A percentile compares a stretch with the other conserved stretches of the same genome.
phyloP scores from a whole-genome alignment of 2,113 vertebrate species.

The Silurus glanis region DNA sequence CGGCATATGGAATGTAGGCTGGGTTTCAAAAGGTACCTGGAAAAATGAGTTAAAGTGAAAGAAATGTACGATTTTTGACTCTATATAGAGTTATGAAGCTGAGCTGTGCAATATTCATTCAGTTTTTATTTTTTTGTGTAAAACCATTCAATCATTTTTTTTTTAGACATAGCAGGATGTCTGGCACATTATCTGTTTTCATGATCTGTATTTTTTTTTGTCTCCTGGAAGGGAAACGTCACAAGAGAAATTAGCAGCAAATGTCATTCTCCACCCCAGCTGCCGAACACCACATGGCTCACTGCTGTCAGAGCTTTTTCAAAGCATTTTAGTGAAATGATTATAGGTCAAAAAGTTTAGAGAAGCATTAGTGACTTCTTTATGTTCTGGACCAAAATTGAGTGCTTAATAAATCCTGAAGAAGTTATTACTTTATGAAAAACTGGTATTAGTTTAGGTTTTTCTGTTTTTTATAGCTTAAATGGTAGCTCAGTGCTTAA shows the following conservation, averaged over 20 bases:
- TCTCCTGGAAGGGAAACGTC: conserved; percentile 27
- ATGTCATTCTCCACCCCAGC: conserved; percentile 32
- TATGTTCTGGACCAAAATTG: neutral
- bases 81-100: neutral
- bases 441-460: neutral
- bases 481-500: too few species aligned
- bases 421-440: neutral
- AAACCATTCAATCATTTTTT: too few species aligned
- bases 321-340: neutral
- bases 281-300: neutral
- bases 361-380: neutral
- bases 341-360: neutral
- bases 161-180: neutral
- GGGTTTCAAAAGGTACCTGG: too few species aligned
- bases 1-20: too few species aligned
- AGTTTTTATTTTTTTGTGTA: neutral
- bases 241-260: conserved; percentile 26
- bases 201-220: neutral
- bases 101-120: neutral
- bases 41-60: too few species aligned
- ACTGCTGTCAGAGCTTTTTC: neutral
- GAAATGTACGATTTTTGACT: too few species aligned
- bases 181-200: neutral
- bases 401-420: too few species aligned
- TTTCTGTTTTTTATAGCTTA: neutral